A percentile compares a stretch with the other conserved stretches of the same genome.
These are phyloP conservation scores for Schizopygopsis malacanthus DNA, from an alignment of 2,797 vertebrate genomes.

Conservation along the genomic window DNA sequence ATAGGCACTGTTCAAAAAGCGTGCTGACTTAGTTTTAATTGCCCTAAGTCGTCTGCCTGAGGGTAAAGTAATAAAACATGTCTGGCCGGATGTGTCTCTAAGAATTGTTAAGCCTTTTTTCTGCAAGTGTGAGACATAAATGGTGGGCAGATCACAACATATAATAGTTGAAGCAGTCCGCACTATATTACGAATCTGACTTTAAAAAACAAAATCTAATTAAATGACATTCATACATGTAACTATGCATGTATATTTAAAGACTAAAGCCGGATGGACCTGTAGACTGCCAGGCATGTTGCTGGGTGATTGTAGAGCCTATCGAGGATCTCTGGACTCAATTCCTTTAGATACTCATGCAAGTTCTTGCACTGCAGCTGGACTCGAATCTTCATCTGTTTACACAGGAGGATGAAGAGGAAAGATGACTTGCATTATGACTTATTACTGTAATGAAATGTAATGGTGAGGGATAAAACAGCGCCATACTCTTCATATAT, in stretches of 20 bases:
- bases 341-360: conserved; percentile 87
- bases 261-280: conserved; percentile 68
- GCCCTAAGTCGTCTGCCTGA: too few relatives aligned
- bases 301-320: conserved; percentile 92
- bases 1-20: too few relatives aligned
- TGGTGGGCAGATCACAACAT: too few relatives aligned
- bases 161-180: too few relatives aligned
- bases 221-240: not conserved
- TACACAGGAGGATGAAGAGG: not conserved
- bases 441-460: not conserved
- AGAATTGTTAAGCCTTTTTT: too few relatives aligned
- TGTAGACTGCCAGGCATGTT: conserved; percentile 91
- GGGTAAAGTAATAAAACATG: too few relatives aligned
- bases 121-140: too few relatives aligned
- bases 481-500: not conserved
- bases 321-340: conserved; percentile 86
- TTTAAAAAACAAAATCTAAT: too few relatives aligned
- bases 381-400: conserved; percentile 83
- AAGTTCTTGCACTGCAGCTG: conserved; percentile 91
- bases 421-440: not conserved
- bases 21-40: too few relatives aligned
- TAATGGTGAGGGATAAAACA: not conserved
- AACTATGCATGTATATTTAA: not conserved
- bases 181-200: too few relatives aligned
- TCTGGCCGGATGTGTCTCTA: too few relatives aligned